Evolutionary conservation across 2,797 vertebrate genomes (phyloP), one percentile per base, ranked within the genome.

Genomic region (Tadarida brasiliensis): DNA sequence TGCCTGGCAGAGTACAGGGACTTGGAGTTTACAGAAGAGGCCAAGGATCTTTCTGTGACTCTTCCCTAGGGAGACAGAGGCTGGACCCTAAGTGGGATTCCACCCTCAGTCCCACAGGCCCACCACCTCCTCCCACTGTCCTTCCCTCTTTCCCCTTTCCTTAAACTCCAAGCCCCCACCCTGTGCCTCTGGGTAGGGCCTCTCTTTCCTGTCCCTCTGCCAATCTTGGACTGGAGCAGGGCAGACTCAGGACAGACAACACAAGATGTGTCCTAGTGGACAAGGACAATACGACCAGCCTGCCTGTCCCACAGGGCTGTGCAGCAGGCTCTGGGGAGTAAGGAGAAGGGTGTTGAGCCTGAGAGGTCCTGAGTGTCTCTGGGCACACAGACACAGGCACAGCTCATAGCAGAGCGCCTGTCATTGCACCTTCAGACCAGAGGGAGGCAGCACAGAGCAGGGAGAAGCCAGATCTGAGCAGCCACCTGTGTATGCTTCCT

Each of bases 281-380:
- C n/a, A 74, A 61, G 77, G 76, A 44, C 63, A 68, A 2, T 39
- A 1, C n/a, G 26, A n/a, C 67, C 67, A 61, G 88, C 11, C 51
- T 0, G 6, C 39, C 71, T 80, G 11, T 67, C 8, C 28, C 3
- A 7, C 6, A 9, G 17, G n/a, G 14, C 0, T 10, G 11, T 4
- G 4, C 15, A 12, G 57, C 59, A 57, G 51, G 33, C 19, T 65
- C 82, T 77, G 81, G 30, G 76, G 54, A 22, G 20, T 51, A 39
- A 24, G 84, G 51, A 61, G 39, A 68, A 54, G 20, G 68, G 28
- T 1, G 15, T 3, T 33, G 85, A 80, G 24, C 26, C 15, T 1
- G 3, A 85, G 61, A 61, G 57, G 20, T 30, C 73, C 86, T 19
- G n/a, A 77, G 67, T n/a, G 26, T n/a, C 47, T 61, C 59, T 8